A percentile compares a stretch with the other conserved stretches of the same genome.
Conservation (phyloP, 2,113 vertebrate species). For the Lycocorax pyrrhopterus region DNA sequence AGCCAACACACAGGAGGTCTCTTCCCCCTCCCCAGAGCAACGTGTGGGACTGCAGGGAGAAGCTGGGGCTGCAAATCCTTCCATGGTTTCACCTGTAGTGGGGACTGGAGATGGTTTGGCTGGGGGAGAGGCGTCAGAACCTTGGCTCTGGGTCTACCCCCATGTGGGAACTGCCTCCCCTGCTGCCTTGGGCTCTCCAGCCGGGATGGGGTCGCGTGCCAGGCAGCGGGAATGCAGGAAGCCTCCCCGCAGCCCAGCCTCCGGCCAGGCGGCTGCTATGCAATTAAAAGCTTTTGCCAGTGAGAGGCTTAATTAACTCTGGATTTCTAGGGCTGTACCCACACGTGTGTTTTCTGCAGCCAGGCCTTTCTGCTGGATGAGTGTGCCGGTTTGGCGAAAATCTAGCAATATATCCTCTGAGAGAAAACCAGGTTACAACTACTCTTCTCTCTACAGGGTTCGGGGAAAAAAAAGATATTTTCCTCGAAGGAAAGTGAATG, state of each 20-base stretch:
- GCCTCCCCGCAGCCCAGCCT: not conserved
- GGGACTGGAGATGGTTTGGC: not conserved
- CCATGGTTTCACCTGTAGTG: not conserved
- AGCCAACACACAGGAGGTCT: not conserved
- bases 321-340: conserved; percentile 3
- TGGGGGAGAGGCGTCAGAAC: not conserved
- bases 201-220: rapidly evolving
- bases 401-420: too few relatives aligned
- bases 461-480: too few relatives aligned
- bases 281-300: conserved; percentile 43
- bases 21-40: not conserved
- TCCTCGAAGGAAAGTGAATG: too few relatives aligned
- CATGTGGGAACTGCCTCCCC: not conserved
- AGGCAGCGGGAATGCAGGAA: rapidly evolving
- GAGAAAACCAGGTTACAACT: too few relatives aligned
- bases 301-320: conserved; percentile 53
- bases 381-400: too few relatives aligned
- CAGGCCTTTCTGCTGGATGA: not conserved
- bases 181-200: not conserved
- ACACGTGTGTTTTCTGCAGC: not conserved
- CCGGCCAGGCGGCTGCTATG: not conserved
- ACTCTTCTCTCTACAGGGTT: too few relatives aligned
- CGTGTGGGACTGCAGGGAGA: not conserved
- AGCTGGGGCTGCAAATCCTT: not conserved
- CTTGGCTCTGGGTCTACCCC: not conserved